These are phyloP conservation scores for Pseudotriccus pelzelni DNA, from an alignment of 2,797 vertebrate genomes.

Conservation along the genomic window DNA sequence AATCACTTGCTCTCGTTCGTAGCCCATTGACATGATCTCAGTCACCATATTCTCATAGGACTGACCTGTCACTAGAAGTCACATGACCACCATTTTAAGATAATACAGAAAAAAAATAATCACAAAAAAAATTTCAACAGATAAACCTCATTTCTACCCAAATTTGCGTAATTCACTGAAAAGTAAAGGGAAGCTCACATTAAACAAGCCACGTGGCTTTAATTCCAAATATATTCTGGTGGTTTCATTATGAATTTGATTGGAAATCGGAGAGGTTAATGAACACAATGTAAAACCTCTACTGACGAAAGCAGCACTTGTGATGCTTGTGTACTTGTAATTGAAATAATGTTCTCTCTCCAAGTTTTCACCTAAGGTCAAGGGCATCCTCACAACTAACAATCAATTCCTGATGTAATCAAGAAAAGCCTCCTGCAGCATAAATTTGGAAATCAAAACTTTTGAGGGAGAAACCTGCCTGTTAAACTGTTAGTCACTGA, in stretches of 20 bases:
- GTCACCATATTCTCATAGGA: constrained; percentile 97
- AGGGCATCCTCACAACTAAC: background rate
- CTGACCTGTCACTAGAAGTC: constrained; percentile 88
- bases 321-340: background rate
- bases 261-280: background rate
- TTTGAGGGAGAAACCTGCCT: background rate
- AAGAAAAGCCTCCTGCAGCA: background rate
- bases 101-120: background rate
- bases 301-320: background rate
- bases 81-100: background rate
- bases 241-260: background rate
- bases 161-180: background rate
- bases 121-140: background rate
- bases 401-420: background rate
- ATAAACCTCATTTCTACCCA: background rate
- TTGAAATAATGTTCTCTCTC: background rate
- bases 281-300: background rate
- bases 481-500: background rate
- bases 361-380: background rate
- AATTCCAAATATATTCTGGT: background rate
- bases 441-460: background rate
- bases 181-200: background rate
- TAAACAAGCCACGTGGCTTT: background rate
- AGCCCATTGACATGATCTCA: constrained; percentile 99
- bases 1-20: constrained; percentile 92